Evolutionary conservation across 2,888 invertebrate species (phyloP).

Genomic region (Omphaloscelis lunosa): DNA sequence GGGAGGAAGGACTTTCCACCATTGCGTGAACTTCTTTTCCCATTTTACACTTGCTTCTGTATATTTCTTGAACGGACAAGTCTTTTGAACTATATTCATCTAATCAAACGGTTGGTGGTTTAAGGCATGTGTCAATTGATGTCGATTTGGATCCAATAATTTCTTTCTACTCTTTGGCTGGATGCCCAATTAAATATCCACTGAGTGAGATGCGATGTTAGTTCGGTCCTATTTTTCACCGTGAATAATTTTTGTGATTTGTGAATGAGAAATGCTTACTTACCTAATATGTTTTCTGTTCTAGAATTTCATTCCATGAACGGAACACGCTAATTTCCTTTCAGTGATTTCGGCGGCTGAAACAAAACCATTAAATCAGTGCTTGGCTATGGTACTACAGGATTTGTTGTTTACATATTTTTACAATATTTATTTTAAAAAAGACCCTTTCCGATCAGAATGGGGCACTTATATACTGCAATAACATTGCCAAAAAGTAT

Average conservation of each 20-base stretch:
- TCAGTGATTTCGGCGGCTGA: slow-evolving; percentile 27
- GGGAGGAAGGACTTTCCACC: not conserved
- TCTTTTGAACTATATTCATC: not conserved
- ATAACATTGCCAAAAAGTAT: too few relatives aligned
- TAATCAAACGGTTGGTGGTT: slow-evolving; percentile 23
- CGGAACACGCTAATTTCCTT: slow-evolving; percentile 4
- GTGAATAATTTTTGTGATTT: slow-evolving; percentile 10
- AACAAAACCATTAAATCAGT: slow-evolving; percentile 38
- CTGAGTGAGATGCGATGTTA: slow-evolving; percentile 21
- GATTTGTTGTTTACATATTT: not conserved
- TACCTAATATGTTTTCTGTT: slow-evolving; percentile 48
- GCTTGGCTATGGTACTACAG: slow-evolving; percentile 1
- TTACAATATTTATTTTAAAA: too few relatives aligned
- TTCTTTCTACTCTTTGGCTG: slow-evolving; percentile 47
- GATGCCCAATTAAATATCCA: slow-evolving; percentile 49
- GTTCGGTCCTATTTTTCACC: slow-evolving; percentile 3
- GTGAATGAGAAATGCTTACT: slow-evolving; percentile 17
- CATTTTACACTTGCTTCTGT: not conserved
- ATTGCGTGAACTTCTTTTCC: not conserved
- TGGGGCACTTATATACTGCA: too few relatives aligned
- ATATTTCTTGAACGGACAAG: not conserved
- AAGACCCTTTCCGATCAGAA: too few relatives aligned
- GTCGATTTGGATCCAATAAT: slow-evolving; percentile 43
- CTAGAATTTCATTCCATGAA: slow-evolving; percentile 2
- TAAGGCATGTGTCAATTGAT: slow-evolving; percentile 42